Evolutionary conservation across 2,113 vertebrate species (phyloP).

Genomic region (Anguilla japonica): DNA sequence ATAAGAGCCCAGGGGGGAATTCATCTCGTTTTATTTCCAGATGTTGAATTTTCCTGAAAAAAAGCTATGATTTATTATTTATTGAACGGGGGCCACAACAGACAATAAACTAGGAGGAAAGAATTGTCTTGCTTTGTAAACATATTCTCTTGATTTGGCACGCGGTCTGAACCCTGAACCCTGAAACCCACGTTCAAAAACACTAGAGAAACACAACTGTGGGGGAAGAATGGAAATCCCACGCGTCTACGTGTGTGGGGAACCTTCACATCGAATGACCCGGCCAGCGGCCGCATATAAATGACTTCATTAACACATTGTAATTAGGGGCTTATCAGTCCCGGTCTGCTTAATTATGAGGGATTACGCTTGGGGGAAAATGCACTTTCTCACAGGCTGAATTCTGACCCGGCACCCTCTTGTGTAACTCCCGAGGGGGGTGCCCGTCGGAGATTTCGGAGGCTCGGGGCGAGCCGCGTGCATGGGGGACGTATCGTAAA

Average conservation of each 20-base stretch:
- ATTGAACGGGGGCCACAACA: neutral
- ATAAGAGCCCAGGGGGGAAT: too few relatives aligned
- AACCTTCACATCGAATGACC: slow-evolving; percentile 41
- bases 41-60: neutral
- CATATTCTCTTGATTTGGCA: neutral
- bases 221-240: slow-evolving; percentile 28
- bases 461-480: neutral
- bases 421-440: slow-evolving; percentile 13
- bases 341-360: slow-evolving; percentile 37
- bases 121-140: neutral
- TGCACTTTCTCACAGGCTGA: neutral
- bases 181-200: neutral
- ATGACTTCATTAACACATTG: slow-evolving; percentile 55
- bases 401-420: slow-evolving; percentile 28
- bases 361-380: neutral
- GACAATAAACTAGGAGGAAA: neutral
- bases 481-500: slow-evolving; percentile 18
- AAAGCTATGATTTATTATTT: neutral
- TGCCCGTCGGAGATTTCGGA: neutral
- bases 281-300: slow-evolving; percentile 59
- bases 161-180: neutral
- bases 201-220: slow-evolving; percentile 23
- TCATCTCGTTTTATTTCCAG: neutral
- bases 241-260: neutral
- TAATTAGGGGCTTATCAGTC: slow-evolving; percentile 49